Base-by-base conservation (phyloP, 1,140 invertebrate species). In the Chlorops oryzae region DNA sequence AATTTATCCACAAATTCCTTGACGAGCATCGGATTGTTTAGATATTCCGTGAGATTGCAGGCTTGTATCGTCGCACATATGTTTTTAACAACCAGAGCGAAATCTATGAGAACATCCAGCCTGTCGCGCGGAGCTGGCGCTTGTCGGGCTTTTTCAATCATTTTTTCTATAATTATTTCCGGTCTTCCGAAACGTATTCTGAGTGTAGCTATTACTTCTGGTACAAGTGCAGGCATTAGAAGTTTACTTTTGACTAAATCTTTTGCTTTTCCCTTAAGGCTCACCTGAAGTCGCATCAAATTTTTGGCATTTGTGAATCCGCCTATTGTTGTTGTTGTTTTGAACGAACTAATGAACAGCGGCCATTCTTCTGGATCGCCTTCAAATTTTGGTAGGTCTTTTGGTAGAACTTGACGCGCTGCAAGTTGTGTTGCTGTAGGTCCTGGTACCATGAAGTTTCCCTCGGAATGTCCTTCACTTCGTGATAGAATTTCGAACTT, bases 351-450 rank as follows among this genome's bases (percentile, higher is more conserved):
- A 13, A 50, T 41, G n/a, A 50, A 50, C 12, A 50, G n/a, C 7
- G 39, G 27, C 47, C 39, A 50, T n/a, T 50, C 39, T n/a, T 42
- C 47, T 20, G 47, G 47, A 32, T 50, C 25, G 3, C 47, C 47
- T 10, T 42, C 17, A 28, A 50, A 50, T 28, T 21, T 21, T 22
- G 47, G 39, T 13, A 50, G 34, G 4, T 50, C 24, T 21, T 42
- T 32, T 2, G 46, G 12, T 13, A 38, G 23, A 7, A 24, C 39
- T 23, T 42, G 38, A 15, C 47, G 3, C n/a, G 47, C 24, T 18
- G 27, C 48, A 22, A 50, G 21, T 42, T 50, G 38, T 9, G 27
- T 28, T 20, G 48, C 13, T 23, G 45, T 37, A 24, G 45, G 45
- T 20, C 20, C 20, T 13, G 17, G 18, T 13, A 15, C 17, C 23